Conservation (phyloP, 2,113 vertebrate genomes). For the Cryptotis parvus region DNA sequence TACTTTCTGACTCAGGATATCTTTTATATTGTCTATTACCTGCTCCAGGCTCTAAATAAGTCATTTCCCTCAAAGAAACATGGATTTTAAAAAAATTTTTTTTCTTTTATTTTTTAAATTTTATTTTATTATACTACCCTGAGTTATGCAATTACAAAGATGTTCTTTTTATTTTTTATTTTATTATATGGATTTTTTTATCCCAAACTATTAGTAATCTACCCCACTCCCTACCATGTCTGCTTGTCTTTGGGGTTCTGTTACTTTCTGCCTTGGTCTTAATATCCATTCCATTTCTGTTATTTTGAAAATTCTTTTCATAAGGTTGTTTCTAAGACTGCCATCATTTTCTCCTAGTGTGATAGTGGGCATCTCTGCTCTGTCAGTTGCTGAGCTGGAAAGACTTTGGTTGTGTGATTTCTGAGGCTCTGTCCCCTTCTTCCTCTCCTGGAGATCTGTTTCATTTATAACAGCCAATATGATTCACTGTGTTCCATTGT, state of each 20-base stretch:
- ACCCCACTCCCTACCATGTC: not conserved
- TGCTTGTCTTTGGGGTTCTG: not conserved
- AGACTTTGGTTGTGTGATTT: not conserved
- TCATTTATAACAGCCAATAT: not conserved
- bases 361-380: not conserved
- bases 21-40: not conserved
- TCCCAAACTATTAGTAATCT: not conserved
- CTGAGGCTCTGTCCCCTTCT: not conserved
- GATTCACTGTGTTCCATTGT: not conserved
- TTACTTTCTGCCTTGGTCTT: conserved; percentile 20
- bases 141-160: no score
- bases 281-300: conserved; percentile 26
- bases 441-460: conserved; percentile 24
- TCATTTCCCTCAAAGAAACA: not conserved
- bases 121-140: no score
- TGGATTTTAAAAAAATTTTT: no score
- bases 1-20: not conserved
- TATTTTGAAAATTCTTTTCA: conserved; percentile 22
- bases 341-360: not conserved
- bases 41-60: not conserved
- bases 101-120: no score
- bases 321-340: conserved; percentile 30
- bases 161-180: no score
- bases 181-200: no score
- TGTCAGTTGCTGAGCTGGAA: not conserved